Base-by-base conservation (phyloP, 2,888 invertebrate species). In the Geotrupes spiniger region DNA sequence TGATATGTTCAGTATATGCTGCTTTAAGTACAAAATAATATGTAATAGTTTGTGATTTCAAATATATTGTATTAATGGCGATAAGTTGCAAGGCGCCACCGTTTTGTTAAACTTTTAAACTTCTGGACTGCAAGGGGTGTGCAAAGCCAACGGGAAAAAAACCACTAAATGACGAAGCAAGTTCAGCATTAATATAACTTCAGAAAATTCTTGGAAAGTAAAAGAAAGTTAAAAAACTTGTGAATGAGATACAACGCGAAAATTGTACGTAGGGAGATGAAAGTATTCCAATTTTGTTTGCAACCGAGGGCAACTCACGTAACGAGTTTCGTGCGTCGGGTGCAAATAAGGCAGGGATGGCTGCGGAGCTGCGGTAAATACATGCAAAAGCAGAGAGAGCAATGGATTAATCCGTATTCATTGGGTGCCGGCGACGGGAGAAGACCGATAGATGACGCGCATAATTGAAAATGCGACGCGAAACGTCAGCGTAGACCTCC, bases 251-350 rank as follows among this genome's bases (percentile, higher is more conserved):
- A 36, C 12, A 14, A 4, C 36, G 16, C 16, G 16, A 14, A 29
- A 29, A 29, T 29, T 29, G 29, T 29, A 29, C 10, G 29, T 29
- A 29, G 29, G 29, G 49, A 52, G 54, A 29, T 10, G 29, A 43
- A 39, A 39, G 37, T 45, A 45, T 45, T 45, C 45, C 38, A 45
- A 45, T 45, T 45, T 45, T 45, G 39, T 45, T 28, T 29, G 29
- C 29, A 29, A 29, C 45, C 11, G 29, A 17, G 38, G n/a, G n/a
- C 21, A 45, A 49, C 44, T 44, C 40, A 26, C 31, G 39, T 64
- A 66, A 66, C 63, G 64, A 66, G 64, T 60, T 64, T 64, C 65
- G 64, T 65, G 64, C 64, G 62, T 62, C 57, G 64, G 62, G 64
- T 61, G 62, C 59, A 64, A 65, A 65, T 65, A 49, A 49, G 42